Base-by-base conservation (phyloP, 64 coral and sea anemone species). In the Montipora sp. region DNA sequence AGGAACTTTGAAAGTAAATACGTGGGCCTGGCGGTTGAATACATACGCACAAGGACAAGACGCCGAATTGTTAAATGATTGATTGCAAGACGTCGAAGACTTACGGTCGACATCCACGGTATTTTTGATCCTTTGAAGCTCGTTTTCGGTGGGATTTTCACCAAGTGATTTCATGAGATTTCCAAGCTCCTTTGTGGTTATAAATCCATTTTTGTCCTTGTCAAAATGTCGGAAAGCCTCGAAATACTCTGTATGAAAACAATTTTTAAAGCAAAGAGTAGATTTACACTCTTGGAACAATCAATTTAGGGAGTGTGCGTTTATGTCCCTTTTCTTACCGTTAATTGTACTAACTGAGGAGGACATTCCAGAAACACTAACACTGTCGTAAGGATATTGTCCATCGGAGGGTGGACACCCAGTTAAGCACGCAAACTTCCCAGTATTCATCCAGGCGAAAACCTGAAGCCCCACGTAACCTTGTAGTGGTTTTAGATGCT, bases 141-240 rank as follows among this genome's bases (percentile, higher is more conserved):
- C 92, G 24, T 75, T 81, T 63, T 94, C 92, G 6, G 92, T 89
- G 3, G 87, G 92, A 71, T 94, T 94, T 50, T 89, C 92, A 8
- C 92, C 92, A 59, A 94, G 46, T 9, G 92, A 94, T 47, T 73
- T 90, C 92, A 94, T 94, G 4, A 94, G 87, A 3, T 80, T 88
- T 7, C 92, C 92, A 18, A 94, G 79, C 45, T 89, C 92, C 36
- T 87, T 71, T 10, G 92, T 83, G 0, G 92, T 89, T 13, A 94
- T 94, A 53, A 15, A 83, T 8, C 92, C 92, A 66, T 87, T 94
- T 15, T 83, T 94, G 79, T 94, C 92, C 46, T 94, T 94, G 78
- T 94, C 92, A 53, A 77, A 94, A 43, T 94, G 68, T 46, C 67
- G 87, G 51, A 94, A 94, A 7, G 92, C 92, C 2, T 94, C 92